These are phyloP conservation scores for Otocyon megalotis DNA, from an alignment of 2,113 vertebrate genomes.

Conservation along the genomic window DNA sequence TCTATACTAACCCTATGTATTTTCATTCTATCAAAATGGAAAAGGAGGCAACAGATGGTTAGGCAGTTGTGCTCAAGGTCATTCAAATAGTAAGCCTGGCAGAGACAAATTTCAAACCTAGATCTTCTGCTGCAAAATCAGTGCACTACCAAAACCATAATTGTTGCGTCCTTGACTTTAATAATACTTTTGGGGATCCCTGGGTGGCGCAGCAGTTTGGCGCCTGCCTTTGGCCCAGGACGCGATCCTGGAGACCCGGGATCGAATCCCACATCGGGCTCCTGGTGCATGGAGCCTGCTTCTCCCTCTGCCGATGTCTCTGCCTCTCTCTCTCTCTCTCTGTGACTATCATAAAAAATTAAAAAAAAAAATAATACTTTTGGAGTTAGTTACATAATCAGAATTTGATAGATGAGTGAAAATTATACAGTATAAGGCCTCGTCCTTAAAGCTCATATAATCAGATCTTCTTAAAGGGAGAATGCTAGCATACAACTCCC, in stretches of 20 bases:
- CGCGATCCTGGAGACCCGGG: too few species aligned
- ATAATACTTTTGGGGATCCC: neutral
- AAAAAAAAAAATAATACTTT: neutral
- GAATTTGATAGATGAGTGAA: slow-evolving; percentile 12
- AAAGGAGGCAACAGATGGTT: slow-evolving; percentile 1
- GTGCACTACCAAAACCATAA: neutral
- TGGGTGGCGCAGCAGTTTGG: too few species aligned
- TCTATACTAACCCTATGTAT: neutral
- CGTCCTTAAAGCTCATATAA: neutral
- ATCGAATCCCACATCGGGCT: too few species aligned
- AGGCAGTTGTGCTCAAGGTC: neutral
- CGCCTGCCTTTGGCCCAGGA: too few species aligned
- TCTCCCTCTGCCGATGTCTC: too few species aligned
- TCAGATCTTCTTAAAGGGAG: neutral
- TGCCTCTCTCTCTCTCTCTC: too few species aligned
- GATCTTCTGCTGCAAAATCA: neutral
- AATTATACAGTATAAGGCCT: neutral
- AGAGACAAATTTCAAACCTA: neutral
- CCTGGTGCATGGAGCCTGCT: too few species aligned
- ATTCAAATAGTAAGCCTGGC: slow-evolving; percentile 42
- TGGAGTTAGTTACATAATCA: neutral
- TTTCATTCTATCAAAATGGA: slow-evolving; percentile 18
- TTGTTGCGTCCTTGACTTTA: neutral
- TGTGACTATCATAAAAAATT: too few species aligned
- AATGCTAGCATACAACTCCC: neutral